Conservation (phyloP, 2,888 invertebrate species). For the Lycophotia porphyrea region DNA sequence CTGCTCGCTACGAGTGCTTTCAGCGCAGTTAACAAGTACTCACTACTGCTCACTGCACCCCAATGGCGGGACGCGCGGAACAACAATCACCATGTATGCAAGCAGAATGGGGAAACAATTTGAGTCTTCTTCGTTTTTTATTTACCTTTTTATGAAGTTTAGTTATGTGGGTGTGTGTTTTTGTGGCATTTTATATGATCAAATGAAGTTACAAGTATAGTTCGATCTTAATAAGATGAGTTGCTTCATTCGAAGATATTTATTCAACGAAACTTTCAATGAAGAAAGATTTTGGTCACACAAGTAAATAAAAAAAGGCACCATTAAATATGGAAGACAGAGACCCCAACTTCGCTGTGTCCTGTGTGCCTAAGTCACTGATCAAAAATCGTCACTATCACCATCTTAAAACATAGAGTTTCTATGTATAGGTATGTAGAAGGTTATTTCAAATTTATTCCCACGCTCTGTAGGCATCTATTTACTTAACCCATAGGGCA, state of each 20-base stretch:
- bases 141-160: conserved; percentile 23
- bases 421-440: too few relatives aligned
- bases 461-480: conserved; percentile 2
- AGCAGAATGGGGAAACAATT: conserved; percentile 56
- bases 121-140: conserved; percentile 39
- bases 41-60: conserved; percentile 44
- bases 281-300: background rate
- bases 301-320: background rate
- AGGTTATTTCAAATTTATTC: background rate
- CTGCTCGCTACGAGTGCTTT: conserved; percentile 56
- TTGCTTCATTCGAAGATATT: background rate
- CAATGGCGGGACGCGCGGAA: conserved; percentile 53
- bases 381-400: background rate
- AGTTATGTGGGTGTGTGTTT: background rate
- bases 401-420: background rate
- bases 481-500: background rate
- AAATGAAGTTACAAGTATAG: background rate
- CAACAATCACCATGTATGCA: conserved; percentile 62
- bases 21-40: conserved; percentile 59
- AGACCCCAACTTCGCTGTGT: background rate
- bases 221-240: background rate
- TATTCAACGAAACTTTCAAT: background rate
- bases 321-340: background rate
- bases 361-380: background rate
- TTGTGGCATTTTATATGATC: background rate